Conservation (phyloP, 2,888 invertebrate species). For the Actias luna region DNA sequence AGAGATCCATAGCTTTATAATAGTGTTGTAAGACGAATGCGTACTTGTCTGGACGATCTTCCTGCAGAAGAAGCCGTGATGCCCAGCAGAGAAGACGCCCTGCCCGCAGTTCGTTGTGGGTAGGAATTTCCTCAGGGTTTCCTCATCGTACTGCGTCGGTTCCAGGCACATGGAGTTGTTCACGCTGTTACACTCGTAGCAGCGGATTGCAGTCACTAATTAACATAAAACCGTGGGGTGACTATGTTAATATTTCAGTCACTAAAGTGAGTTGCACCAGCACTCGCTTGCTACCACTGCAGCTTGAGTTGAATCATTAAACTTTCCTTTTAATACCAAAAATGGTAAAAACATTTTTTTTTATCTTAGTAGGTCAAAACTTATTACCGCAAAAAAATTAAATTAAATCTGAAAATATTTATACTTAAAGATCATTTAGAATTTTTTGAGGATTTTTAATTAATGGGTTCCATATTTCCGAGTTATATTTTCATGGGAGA, state of each 20-base stretch:
- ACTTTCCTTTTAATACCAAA: too few relatives aligned
- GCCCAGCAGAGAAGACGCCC: constrained; percentile 41
- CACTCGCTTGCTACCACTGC: too few relatives aligned
- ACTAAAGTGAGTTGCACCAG: neutral
- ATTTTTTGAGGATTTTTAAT: too few relatives aligned
- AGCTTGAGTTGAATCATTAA: too few relatives aligned
- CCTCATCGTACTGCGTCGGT: constrained; percentile 71
- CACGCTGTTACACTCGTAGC: constrained; percentile 89
- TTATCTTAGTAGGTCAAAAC: too few relatives aligned
- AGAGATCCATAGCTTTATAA: neutral
- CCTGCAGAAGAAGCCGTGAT: constrained; percentile 84
- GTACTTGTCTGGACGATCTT: constrained; percentile 86
- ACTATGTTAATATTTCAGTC: neutral
- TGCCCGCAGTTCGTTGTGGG: constrained; percentile 69
- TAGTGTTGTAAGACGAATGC: constrained; percentile 29
- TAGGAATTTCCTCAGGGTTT: constrained; percentile 59
- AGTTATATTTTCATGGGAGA: too few relatives aligned
- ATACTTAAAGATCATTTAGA: too few relatives aligned
- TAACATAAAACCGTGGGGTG: neutral
- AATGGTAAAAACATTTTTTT: too few relatives aligned
- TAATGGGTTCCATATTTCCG: too few relatives aligned
- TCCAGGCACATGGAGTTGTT: constrained; percentile 85
- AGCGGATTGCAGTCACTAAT: constrained; percentile 79
- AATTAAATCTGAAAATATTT: too few relatives aligned
- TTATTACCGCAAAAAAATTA: too few relatives aligned